Evolutionary conservation across 2,113 vertebrate genomes (phyloP), one percentile per base, ranked within the genome.

Genomic region (Balaenoptera acutorostrata): DNA sequence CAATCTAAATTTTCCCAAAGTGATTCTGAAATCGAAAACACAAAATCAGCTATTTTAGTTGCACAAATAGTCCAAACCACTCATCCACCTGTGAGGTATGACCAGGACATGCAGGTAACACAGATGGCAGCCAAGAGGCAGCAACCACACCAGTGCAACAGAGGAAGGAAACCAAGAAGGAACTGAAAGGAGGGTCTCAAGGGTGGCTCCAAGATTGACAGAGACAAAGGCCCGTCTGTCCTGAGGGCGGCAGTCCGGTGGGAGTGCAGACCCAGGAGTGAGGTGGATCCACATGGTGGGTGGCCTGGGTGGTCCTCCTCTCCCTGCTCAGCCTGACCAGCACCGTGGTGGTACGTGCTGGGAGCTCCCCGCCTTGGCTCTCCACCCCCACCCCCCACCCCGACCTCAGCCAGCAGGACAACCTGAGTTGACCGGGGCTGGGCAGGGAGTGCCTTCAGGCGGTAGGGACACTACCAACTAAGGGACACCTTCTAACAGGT

Each of bases 11-110:
- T 92, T 87, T 33, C 88, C 88, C 87, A 44, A 84, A 92, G 78
- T 71, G 92, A 85, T 74, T 88, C 87, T 89, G 87, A 93, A 81
- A 88, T 14, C 46, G 72, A 95, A 66, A 57, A 71, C 31, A 64
- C n/a, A 92, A 61, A 87, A 57, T 55, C 41, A 75, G 80, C 57
- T 96, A 13, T 61, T 86, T 78, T 39, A 66, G 69, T 80, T 59
- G 14, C n/a, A 74, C 20, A 52, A 80, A 87, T 23, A 64, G 33
- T 63, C 49, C 31, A 87, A 74, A 93, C 31, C 23, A 33, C 21
- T 88, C 71, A 52, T 52, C 74, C 39, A 66, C n/a, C 52, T 63
- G 0, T 25, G 75, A 86, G 55, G 64, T 25, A 8, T 0, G 39
- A 68, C 21, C 12, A 89, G 86, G 44, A 82, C n/a, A 29, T 1